Percentiles rank a stretch among this genome's conserved stretches.
Evolutionary conservation across 2,797 vertebrate genomes (phyloP).

Genomic region (Falco rusticolus): DNA sequence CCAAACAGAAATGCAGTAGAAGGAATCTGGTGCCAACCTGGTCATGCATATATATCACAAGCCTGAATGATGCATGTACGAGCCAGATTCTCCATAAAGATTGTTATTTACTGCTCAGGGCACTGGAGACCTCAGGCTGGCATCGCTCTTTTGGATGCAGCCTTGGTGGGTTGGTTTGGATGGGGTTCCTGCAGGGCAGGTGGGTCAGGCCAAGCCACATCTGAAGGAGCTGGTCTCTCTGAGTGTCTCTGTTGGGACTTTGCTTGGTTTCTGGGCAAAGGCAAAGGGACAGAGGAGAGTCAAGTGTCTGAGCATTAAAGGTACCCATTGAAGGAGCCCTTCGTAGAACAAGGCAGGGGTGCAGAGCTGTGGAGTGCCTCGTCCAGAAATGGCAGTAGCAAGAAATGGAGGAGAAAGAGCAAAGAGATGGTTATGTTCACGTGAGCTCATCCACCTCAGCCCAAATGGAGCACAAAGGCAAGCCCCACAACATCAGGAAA

Average conservation of each 20-base stretch:
- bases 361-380: constrained; percentile 78
- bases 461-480: not conserved
- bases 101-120: not conserved
- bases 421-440: constrained; percentile 40
- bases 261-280: not conserved
- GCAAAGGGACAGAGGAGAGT: not conserved
- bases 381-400: constrained; percentile 19
- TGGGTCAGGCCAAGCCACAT: not conserved
- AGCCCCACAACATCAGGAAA: not conserved
- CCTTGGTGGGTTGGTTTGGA: not conserved
- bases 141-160: not conserved
- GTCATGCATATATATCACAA: not conserved
- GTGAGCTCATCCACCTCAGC: not conserved
- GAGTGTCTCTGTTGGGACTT: not conserved
- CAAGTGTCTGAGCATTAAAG: not conserved
- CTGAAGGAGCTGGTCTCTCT: not conserved
- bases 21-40: not conserved
- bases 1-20: not conserved
- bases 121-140: not conserved
- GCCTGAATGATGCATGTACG: not conserved
- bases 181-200: not conserved
- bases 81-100: not conserved
- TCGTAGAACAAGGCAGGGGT: constrained; percentile 85
- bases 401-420: constrained; percentile 44
- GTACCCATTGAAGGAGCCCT: constrained; percentile 89